Base-by-base conservation (phyloP, 2,888 invertebrate genomes). In the Sinhomidia bicolor region DNA sequence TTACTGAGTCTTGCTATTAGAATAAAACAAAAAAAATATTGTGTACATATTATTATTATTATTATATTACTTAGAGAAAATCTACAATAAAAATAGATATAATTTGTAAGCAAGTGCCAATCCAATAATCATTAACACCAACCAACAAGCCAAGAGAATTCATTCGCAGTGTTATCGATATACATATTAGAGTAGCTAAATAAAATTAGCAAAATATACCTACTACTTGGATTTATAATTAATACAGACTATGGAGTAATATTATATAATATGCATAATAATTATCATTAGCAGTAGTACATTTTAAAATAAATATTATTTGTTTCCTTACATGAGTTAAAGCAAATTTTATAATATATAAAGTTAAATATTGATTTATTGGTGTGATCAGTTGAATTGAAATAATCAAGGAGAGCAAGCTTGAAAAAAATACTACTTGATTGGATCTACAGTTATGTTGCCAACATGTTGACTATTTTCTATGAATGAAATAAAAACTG, bases 101-200 rank as follows among this genome's bases (percentile, higher is more conserved):
- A 54, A 32, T 78, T 51, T 78, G 78, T 78, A 78, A 78, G 78
- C 78, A 78, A 78, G 78, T 78, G 78, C 78, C 78, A 78, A 78
- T 47, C 51, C n/a, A 78, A 17, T 54, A 44, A n/a, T n/a, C n/a
- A 44, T 7, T 41, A 71, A 44, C 41, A 71, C 41, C 14, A 65
- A 71, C 44, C 71, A 71, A 44, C 44, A 71, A 20, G 44, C 41
- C 44, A 44, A 41, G 44, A 71, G 23, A 41, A 44, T 44, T 26
- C 20, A 20, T 14, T 71, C 71, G 71, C 71, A 71, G 23, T 14
- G 26, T 41, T 20, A 23, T 44, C 6, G 44, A 44, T 12, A 44
- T 14, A 17, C 29, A 62, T 1, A 14, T 14, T n/a, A 32, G 29
- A 14, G 17, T 26, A 62, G n/a, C 62, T 62, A 32, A 32, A 4